phyloP scores from a whole-genome alignment of 2,888 invertebrate genomes.

The Capitulum mitella region DNA sequence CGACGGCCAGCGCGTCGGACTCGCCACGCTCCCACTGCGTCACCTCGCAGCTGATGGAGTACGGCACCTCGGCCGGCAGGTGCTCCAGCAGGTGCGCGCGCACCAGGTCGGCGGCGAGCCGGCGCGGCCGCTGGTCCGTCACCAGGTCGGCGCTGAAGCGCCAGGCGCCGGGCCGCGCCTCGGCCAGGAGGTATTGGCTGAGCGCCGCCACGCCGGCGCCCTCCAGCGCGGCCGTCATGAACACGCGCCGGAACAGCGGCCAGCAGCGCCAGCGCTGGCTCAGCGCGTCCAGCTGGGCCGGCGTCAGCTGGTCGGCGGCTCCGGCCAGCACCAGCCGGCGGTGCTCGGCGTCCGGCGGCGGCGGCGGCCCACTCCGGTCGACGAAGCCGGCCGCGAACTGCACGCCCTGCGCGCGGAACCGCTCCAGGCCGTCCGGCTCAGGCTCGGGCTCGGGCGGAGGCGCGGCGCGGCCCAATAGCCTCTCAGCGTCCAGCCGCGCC shows the following conservation, averaged over 20 bases:
- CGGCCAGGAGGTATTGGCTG: neutral
- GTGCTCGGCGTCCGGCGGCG: slow-evolving; percentile 8
- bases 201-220: neutral
- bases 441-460: neutral
- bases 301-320: neutral
- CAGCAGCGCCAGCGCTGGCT: slow-evolving; percentile 8
- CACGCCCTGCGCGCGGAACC: neutral
- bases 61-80: slow-evolving; percentile 12
- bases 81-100: neutral
- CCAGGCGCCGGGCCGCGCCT: neutral
- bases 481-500: no score
- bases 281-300: neutral
- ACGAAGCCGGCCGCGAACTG: slow-evolving; percentile 6
- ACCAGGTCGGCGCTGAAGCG: neutral
- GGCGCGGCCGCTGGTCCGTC: neutral
- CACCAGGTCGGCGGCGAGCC: neutral
- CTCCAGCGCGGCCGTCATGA: slow-evolving; percentile 8
- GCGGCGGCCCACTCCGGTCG: neutral
- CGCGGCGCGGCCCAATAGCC: neutral
- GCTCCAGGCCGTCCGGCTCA: neutral
- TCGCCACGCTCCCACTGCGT: neutral
- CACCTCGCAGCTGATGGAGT: neutral
- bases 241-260: slow-evolving; percentile 20
- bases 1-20: neutral
- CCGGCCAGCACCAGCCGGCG: slow-evolving; percentile 14